Conservation (phyloP, 2,797 vertebrate species). For the Urophycis tenuis region DNA sequence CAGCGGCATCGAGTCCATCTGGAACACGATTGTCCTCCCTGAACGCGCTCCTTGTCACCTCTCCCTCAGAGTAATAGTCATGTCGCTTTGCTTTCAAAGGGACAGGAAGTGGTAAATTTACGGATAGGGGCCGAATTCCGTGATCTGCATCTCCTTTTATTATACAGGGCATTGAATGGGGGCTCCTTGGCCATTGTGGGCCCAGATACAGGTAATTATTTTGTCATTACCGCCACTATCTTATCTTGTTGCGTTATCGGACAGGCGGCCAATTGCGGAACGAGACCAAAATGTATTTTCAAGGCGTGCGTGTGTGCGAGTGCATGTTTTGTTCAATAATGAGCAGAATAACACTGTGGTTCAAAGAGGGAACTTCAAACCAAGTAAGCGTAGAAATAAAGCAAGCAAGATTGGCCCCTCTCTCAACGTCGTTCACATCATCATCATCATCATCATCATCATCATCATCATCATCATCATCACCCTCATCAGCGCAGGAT, state of each 20-base stretch:
- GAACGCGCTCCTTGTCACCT: conserved; percentile 23
- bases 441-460: not conserved
- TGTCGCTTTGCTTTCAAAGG: conserved; percentile 35
- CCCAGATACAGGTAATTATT: conserved; percentile 27
- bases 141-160: conserved; percentile 48
- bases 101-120: conserved; percentile 32
- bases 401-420: not conserved
- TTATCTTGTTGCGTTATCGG: conserved; percentile 12
- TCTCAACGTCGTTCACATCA: not conserved
- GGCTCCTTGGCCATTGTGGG: conserved; percentile 12
- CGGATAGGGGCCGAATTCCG: conserved; percentile 1
- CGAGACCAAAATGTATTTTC: conserved; percentile 12
- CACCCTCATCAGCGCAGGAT: not conserved
- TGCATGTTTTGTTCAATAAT: conserved; percentile 20
- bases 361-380: conserved; percentile 18
- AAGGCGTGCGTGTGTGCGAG: not conserved
- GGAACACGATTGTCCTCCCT: conserved; percentile 44
- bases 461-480: not conserved
- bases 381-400: not conserved
- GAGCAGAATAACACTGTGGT: conserved; percentile 1
- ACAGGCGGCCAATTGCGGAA: conserved; percentile 7
- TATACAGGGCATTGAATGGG: conserved; percentile 30
- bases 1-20: conserved; percentile 33
- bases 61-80: conserved; percentile 44
- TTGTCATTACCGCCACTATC: conserved; percentile 20